Percentiles rank a stretch among this genome's conserved stretches.
These are phyloP conservation scores for Achroia grisella DNA, from an alignment of 1,140 invertebrate species.

Conservation along the genomic window DNA sequence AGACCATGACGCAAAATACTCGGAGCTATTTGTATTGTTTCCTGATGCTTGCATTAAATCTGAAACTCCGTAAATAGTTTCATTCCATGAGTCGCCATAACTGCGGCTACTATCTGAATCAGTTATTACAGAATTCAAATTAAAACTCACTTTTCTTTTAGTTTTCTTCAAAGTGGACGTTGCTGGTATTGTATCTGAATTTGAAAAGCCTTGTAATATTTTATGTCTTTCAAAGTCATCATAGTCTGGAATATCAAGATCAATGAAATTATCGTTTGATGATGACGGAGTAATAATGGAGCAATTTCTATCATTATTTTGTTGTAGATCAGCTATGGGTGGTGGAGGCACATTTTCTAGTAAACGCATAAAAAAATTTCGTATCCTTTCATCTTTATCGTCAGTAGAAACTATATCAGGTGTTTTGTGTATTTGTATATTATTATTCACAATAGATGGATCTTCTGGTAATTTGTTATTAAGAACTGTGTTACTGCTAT, in stretches of 20 bases:
- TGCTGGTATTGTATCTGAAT: constrained; percentile 19
- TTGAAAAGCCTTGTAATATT: constrained; percentile 18
- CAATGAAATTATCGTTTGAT: constrained; percentile 21
- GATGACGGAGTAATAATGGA: constrained; percentile 16
- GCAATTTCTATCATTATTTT: constrained; percentile 5
- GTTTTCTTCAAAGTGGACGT: constrained; percentile 44
- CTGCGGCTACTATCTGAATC: too few species aligned
- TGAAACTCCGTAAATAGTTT: constrained; percentile 54
- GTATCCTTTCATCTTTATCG: constrained; percentile 34
- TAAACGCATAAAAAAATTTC: constrained; percentile 41
- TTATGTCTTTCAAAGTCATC: constrained; percentile 44
- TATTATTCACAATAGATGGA: constrained; percentile 14
- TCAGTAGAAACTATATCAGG: not conserved
- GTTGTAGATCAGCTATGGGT: constrained; percentile 22
- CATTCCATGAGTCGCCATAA: too few species aligned
- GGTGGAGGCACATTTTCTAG: constrained; percentile 49
- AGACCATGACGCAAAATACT: constrained; percentile 40
- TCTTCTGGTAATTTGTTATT: constrained; percentile 23
- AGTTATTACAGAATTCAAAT: constrained; percentile 15
- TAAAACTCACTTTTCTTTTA: constrained; percentile 27
- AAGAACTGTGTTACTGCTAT: constrained; percentile 18
- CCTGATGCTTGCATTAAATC: constrained; percentile 21
- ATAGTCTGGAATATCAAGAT: constrained; percentile 47
- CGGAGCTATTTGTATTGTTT: constrained; percentile 15
- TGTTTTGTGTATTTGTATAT: constrained; percentile 1